phyloP scores from a whole-genome alignment of 2,888 invertebrate genomes.

The Noctua janthe region DNA sequence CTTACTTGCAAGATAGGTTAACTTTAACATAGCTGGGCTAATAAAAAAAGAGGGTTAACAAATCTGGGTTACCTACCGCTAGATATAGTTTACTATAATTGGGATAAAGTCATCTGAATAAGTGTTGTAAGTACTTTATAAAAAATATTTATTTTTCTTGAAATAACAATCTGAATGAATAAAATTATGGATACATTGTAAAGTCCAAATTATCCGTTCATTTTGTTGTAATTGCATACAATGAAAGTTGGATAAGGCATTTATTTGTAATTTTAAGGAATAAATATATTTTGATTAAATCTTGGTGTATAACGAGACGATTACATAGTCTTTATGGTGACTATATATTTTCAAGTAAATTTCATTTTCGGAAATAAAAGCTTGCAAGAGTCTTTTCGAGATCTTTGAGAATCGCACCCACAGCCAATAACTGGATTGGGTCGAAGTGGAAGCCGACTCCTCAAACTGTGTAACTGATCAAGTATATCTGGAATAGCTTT shows the following conservation, averaged over 20 bases:
- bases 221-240: neutral
- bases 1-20: neutral
- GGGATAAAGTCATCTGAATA: neutral
- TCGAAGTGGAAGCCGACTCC: too few relatives aligned
- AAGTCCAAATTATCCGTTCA: neutral
- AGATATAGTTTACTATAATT: neutral
- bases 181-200: neutral
- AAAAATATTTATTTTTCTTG: neutral
- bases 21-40: neutral
- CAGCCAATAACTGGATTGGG: neutral
- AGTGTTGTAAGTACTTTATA: neutral
- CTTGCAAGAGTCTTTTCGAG: neutral
- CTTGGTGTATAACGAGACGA: slow-evolving; percentile 33
- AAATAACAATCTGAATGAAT: neutral
- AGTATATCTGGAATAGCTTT: neutral
- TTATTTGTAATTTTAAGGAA: slow-evolving; percentile 35
- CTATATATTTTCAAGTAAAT: slow-evolving; percentile 6
- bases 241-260: neutral
- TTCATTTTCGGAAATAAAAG: neutral
- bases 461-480: neutral
- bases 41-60: neutral
- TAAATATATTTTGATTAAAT: neutral
- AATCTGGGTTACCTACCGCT: neutral
- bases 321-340: neutral
- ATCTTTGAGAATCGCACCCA: neutral